phyloP scores from a whole-genome alignment of 2,888 invertebrate species.

The Drosophila pseudotakahashii region DNA sequence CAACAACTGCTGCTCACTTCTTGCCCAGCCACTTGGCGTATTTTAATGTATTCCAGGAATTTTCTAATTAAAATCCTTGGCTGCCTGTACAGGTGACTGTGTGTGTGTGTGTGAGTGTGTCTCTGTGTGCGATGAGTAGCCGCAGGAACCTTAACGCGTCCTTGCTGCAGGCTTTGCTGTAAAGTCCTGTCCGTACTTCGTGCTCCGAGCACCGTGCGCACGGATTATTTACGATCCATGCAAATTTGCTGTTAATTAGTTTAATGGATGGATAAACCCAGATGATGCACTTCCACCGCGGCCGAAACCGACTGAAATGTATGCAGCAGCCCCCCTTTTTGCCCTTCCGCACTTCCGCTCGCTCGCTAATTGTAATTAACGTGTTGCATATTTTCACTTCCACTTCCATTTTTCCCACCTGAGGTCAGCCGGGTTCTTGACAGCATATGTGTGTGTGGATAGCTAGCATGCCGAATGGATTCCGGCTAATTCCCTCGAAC shows the following conservation, averaged over 20 bases:
- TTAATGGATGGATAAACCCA: slow-evolving; percentile 81
- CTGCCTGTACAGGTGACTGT: slow-evolving; percentile 46
- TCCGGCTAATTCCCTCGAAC: slow-evolving; percentile 25
- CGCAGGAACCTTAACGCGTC: slow-evolving; percentile 27
- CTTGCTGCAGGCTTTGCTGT: slow-evolving; percentile 43
- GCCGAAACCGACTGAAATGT: too few relatives aligned
- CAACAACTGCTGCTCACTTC: slow-evolving; percentile 45
- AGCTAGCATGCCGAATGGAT: neutral
- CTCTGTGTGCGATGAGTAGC: slow-evolving; percentile 22
- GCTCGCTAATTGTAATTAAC: slow-evolving; percentile 76
- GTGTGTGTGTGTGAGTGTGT: slow-evolving; percentile 27
- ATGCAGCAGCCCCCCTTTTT: slow-evolving; percentile 52
- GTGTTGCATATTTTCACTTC: slow-evolving; percentile 66
- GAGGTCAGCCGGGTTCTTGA: slow-evolving; percentile 23
- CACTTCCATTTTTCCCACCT: slow-evolving; percentile 1
- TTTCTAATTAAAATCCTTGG: slow-evolving; percentile 77
- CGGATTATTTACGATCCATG: slow-evolving; percentile 81
- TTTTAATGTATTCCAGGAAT: slow-evolving; percentile 71
- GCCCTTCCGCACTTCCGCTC: slow-evolving; percentile 62
- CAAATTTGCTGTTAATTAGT: slow-evolving; percentile 82
- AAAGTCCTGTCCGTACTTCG: slow-evolving; percentile 17
- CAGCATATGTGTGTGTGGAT: slow-evolving; percentile 15
- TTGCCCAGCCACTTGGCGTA: slow-evolving; percentile 58
- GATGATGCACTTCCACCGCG: slow-evolving; percentile 68
- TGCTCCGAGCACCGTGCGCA: slow-evolving; percentile 29